Conservation (phyloP, 2,888 invertebrate species). For the Epinotia ramella region DNA sequence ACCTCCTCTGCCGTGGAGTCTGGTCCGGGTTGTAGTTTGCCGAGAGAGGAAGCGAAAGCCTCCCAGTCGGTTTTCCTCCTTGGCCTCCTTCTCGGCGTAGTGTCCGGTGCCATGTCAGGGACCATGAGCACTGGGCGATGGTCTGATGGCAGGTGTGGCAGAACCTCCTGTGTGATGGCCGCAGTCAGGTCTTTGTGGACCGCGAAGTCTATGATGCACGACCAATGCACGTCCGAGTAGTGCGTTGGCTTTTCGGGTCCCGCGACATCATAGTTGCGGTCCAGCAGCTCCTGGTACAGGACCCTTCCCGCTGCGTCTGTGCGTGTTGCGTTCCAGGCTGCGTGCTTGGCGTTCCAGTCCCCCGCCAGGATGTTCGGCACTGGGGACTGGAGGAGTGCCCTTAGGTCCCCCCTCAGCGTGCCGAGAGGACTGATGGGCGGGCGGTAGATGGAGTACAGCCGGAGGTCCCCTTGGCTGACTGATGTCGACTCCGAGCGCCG, state of each 20-base stretch:
- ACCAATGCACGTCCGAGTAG: neutral
- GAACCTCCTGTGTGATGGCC: rapidly evolving
- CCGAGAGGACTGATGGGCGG: too few species aligned
- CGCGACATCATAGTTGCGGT: neutral
- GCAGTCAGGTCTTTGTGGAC: neutral
- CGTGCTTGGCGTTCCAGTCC: neutral
- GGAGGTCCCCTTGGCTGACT: neutral
- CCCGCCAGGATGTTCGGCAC: neutral
- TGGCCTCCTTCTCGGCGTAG: too few species aligned
- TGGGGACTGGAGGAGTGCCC: neutral
- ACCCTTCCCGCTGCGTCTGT: rapidly evolving
- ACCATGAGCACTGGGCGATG: too few species aligned
- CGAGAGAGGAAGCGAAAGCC: neutral
- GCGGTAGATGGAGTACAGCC: neutral
- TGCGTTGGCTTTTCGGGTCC: constrained; percentile 2
- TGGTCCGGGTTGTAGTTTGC: neutral
- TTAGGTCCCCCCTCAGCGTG: neutral
- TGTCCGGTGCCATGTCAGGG: neutral
- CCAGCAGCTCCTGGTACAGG: neutral
- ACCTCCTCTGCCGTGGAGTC: neutral
- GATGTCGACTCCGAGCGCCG: constrained; percentile 14
- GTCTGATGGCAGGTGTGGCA: neutral
- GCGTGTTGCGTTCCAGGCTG: neutral
- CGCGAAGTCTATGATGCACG: neutral
- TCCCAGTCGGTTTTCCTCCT: neutral